Evolutionary conservation across 1,140 invertebrate genomes (phyloP).

Genomic region (Drosophila asahinai): DNA sequence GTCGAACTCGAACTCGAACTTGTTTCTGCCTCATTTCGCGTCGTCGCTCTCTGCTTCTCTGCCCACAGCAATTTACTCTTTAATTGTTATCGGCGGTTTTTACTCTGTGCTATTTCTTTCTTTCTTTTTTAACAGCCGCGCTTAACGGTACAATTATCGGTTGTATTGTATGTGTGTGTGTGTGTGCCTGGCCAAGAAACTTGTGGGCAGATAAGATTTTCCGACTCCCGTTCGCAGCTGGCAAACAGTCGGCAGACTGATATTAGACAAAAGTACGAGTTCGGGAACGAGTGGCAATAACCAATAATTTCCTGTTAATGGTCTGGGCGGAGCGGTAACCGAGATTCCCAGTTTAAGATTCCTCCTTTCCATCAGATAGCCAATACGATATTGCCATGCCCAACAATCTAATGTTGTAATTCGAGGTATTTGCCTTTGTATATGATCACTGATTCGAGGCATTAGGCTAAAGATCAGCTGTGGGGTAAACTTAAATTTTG

Average conservation of each 20-base stretch:
- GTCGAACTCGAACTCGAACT: constrained; percentile 37
- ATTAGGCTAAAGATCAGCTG: constrained; percentile 1
- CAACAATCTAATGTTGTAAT: constrained; percentile 3
- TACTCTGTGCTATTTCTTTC: constrained; percentile 46
- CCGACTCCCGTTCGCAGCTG: constrained; percentile 41
- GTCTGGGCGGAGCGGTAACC: constrained; percentile 6
- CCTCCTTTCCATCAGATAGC: background rate
- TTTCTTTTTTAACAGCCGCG: constrained; percentile 57
- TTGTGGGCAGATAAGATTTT: constrained; percentile 53
- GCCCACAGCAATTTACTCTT: constrained; percentile 40
- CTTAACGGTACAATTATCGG: constrained; percentile 72
- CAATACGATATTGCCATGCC: background rate
- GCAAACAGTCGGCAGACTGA: constrained; percentile 24
- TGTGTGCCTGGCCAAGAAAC: constrained; percentile 21
- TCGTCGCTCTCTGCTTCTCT: constrained; percentile 5
- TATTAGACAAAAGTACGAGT: constrained; percentile 39
- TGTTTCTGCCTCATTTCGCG: constrained; percentile 50
- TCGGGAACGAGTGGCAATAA: constrained; percentile 31
- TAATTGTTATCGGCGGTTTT: constrained; percentile 73
- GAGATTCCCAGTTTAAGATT: background rate
- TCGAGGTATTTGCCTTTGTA: constrained; percentile 4
- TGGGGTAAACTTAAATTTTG: background rate
- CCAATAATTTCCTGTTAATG: constrained; percentile 50
- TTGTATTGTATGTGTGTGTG: constrained; percentile 21
- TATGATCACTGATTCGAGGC: constrained; percentile 1